Evolutionary conservation across 2,113 vertebrate genomes (phyloP), one percentile per base, ranked within the genome.

Genomic region (Tetrao urogallus): DNA sequence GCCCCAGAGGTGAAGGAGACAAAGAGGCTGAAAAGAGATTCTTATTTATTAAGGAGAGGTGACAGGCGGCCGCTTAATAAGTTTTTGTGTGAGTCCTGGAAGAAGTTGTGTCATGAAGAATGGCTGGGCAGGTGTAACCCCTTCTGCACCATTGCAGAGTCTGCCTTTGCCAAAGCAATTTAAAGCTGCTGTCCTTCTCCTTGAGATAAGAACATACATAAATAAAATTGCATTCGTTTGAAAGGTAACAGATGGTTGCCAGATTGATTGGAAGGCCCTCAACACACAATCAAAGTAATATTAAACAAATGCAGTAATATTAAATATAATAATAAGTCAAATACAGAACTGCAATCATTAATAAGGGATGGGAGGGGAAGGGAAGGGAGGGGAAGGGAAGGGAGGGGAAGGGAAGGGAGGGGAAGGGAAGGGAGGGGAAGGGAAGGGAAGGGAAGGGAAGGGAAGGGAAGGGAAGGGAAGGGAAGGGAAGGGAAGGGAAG

Each of bases 11-110:
- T 98, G 97, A 96, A 95, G 93, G 96, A 98, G 97, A 98, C 98
- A 97, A 97, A 97, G 93, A 96, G 91, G 95, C 97, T 97, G 98
- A 98, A 99, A 99, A 98, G 97, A 98, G 98, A 98, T 98, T 99
- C 98, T 99, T 99, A 99, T 99, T 99, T 99, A 99, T 99, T 99
- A 99, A 99, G 98, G 97, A 97, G 97, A 99, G 97, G 98, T 98
- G 98, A 98, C 99, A 99, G 98, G 98, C 98, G 95, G 97, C 96
- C 52, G 97, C 98, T 98, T 99, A 99, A 99, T 99, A 99, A 98
- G 98, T 98, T 98, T 98, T 97, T 95, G 34, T 97, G 91, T 60
- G 72, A 76, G 92, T 79, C 84, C 88, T 40, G 78, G 91, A 96
- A 97, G 95, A 92, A 96, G 92, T 97, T 97, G 75, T 82, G 78